These are phyloP conservation scores for Ochotona curzoniae DNA, from an alignment of 2,113 vertebrate species.

Conservation along the genomic window DNA sequence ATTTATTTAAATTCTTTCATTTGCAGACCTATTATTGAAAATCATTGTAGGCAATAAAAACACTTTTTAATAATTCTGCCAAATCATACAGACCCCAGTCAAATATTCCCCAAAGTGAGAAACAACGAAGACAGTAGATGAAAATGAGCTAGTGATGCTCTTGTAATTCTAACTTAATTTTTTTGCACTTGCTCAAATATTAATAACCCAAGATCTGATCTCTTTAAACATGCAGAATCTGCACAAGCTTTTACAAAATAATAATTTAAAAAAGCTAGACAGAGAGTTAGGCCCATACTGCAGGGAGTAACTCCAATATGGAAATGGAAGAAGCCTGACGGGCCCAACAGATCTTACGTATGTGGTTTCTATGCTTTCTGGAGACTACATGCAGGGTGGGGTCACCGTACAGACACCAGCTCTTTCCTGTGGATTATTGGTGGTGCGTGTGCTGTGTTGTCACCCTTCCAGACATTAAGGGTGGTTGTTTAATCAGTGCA, in stretches of 20 bases:
- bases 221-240: slow-evolving; percentile 69
- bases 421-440: too few species aligned
- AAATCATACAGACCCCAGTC: slow-evolving; percentile 58
- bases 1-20: slow-evolving; percentile 63
- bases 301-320: not conserved
- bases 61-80: slow-evolving; percentile 60
- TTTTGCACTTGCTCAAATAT: slow-evolving; percentile 76
- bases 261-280: slow-evolving; percentile 26
- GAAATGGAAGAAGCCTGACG: not conserved
- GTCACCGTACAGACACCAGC: not conserved
- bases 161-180: slow-evolving; percentile 65
- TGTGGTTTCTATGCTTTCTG: not conserved
- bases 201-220: slow-evolving; percentile 73
- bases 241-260: slow-evolving; percentile 60
- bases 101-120: slow-evolving; percentile 68
- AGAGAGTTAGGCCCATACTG: not conserved
- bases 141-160: slow-evolving; percentile 60
- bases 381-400: not conserved
- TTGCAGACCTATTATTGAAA: slow-evolving; percentile 73
- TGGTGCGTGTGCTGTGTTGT: rapidly evolving
- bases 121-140: slow-evolving; percentile 65
- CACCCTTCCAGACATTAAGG: not conserved
- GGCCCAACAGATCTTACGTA: not conserved
- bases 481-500: not conserved
- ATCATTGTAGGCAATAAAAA: slow-evolving; percentile 60